These are phyloP conservation scores for Matsumyia berberina DNA, from an alignment of 2,888 invertebrate species.

Conservation along the genomic window DNA sequence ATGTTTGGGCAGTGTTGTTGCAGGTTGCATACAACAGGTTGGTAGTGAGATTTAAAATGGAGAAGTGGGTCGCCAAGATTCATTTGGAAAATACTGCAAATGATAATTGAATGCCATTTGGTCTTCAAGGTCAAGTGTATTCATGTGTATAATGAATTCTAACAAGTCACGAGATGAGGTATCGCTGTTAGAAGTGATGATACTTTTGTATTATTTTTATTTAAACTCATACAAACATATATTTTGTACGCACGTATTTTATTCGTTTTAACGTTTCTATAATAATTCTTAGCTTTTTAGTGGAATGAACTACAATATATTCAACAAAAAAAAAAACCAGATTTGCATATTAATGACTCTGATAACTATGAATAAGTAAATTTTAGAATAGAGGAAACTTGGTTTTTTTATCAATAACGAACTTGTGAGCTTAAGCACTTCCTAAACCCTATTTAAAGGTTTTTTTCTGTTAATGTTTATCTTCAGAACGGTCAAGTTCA, in stretches of 20 bases:
- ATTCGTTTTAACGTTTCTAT: neutral
- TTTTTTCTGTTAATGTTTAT: neutral
- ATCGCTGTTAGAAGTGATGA: conserved; percentile 12
- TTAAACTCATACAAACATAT: neutral
- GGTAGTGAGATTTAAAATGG: conserved; percentile 59
- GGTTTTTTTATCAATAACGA: neutral
- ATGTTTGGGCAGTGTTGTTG: conserved; percentile 33
- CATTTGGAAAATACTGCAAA: conserved; percentile 58
- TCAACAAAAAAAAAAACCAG: too few species aligned
- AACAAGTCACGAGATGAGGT: conserved; percentile 67
- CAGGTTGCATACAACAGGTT: conserved; percentile 50
- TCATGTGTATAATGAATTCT: conserved; percentile 57
- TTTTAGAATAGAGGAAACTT: too few species aligned
- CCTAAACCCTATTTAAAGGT: neutral
- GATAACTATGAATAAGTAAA: too few species aligned
- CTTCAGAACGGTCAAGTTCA: neutral
- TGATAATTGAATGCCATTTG: conserved; percentile 65
- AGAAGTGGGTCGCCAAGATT: conserved; percentile 70
- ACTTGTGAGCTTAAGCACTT: neutral
- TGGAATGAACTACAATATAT: neutral
- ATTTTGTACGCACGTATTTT: neutral
- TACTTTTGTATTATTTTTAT: conserved; percentile 3
- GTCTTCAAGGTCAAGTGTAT: conserved; percentile 70
- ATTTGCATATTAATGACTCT: too few species aligned
- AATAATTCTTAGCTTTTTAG: neutral